Evolutionary conservation across 2,113 vertebrate genomes (phyloP).

Genomic region (Nycticebus coucang): DNA sequence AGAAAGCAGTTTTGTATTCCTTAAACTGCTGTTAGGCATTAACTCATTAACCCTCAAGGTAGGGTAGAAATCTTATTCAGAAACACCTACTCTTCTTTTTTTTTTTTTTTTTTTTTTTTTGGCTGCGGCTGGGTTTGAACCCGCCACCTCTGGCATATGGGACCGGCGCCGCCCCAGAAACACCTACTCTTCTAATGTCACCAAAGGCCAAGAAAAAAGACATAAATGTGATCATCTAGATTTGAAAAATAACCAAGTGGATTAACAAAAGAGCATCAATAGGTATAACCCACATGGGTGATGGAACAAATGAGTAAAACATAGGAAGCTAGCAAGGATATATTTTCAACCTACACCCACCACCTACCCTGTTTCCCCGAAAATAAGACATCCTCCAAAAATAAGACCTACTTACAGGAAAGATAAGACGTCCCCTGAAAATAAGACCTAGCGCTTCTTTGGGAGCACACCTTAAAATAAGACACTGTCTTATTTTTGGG

Average conservation of each 20-base stretch:
- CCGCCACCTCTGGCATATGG: too few relatives aligned
- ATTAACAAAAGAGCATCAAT: background rate
- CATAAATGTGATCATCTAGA: background rate
- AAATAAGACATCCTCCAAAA: too few relatives aligned
- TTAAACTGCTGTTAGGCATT: background rate
- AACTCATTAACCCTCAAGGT: constrained; percentile 26
- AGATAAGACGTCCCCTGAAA: too few relatives aligned
- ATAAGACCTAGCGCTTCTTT: too few relatives aligned
- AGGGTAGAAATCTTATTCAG: background rate
- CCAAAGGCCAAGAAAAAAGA: background rate
- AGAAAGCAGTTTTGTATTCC: constrained; percentile 26
- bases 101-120: too few relatives aligned
- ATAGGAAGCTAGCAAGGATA: background rate
- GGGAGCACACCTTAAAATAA: too few relatives aligned
- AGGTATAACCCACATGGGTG: background rate
- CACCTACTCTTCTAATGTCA: background rate
- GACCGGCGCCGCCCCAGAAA: too few relatives aligned
- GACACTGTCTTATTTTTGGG: too few relatives aligned
- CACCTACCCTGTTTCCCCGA: too few relatives aligned
- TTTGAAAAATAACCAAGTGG: constrained; percentile 7
- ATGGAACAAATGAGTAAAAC: background rate
- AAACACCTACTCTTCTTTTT: constrained; percentile 18
- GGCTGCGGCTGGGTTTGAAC: too few relatives aligned
- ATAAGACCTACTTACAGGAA: too few relatives aligned
- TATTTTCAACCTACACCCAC: background rate